Conservation (phyloP, 2,113 vertebrate genomes). For the Polypterus bichir region DNA sequence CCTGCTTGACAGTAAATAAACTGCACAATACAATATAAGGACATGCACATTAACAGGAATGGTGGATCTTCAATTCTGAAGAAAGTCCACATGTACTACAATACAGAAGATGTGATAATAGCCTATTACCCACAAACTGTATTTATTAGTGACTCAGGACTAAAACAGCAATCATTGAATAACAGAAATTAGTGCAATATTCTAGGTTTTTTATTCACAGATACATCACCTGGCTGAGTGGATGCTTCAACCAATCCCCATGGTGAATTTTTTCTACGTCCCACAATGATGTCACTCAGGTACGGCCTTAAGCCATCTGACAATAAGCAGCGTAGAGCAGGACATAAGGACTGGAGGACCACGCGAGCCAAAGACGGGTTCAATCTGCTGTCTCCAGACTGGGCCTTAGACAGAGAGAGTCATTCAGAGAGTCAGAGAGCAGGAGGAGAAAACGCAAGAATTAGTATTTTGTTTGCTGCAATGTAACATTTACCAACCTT, state of each 20-base stretch:
- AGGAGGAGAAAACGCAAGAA: conserved; percentile 20
- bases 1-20: too few relatives aligned
- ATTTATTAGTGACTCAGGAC: too few relatives aligned
- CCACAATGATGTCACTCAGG: conserved; percentile 86
- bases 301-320: conserved; percentile 79
- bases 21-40: too few relatives aligned
- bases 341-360: conserved; percentile 80
- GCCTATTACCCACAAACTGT: too few relatives aligned
- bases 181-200: too few relatives aligned
- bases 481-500: conserved; percentile 55
- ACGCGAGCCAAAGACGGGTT: conserved; percentile 80
- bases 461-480: neutral
- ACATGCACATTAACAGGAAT: too few relatives aligned
- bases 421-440: conserved; percentile 29
- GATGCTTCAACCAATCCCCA: conserved; percentile 87
- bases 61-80: too few relatives aligned
- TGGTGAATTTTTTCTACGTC: conserved; percentile 72
- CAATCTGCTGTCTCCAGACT: conserved; percentile 81
- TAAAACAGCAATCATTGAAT: too few relatives aligned
- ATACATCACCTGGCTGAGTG: conserved; percentile 56
- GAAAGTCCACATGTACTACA: neutral
- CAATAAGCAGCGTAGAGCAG: conserved; percentile 68
- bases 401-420: conserved; percentile 48
- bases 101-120: neutral
- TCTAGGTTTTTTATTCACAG: neutral